phyloP scores from a whole-genome alignment of 1,140 invertebrate species.

The Drosophila tani region DNA sequence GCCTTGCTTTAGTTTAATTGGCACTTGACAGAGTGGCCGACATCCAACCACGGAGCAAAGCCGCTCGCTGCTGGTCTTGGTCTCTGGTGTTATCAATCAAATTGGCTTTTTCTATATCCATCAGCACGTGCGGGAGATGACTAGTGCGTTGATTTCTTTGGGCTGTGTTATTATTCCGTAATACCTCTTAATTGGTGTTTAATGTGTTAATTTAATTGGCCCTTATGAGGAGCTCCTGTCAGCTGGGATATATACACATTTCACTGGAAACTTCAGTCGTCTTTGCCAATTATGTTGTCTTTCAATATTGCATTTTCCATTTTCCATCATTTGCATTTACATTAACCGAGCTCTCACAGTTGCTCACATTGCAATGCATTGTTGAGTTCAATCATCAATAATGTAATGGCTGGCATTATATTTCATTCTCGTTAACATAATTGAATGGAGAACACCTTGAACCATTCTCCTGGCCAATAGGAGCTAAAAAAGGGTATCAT shows the following conservation, averaged over 20 bases:
- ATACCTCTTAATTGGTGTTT: slow-evolving; percentile 39
- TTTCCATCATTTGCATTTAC: slow-evolving; percentile 2
- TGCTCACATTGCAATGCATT: not conserved
- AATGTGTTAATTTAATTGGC: slow-evolving; percentile 34
- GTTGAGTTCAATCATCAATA: not conserved
- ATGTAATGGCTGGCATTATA: not conserved
- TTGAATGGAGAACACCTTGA: slow-evolving; percentile 9
- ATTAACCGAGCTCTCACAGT: not conserved
- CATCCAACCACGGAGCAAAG: slow-evolving; percentile 24
- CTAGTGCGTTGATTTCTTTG: slow-evolving; percentile 25
- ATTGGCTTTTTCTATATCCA: slow-evolving; percentile 55
- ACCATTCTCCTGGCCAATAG: no score
- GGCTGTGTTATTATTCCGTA: slow-evolving; percentile 17
- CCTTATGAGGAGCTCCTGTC: not conserved
- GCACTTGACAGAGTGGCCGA: slow-evolving; percentile 72
- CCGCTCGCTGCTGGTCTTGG: slow-evolving; percentile 48
- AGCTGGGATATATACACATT: not conserved
- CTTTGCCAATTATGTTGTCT: not conserved
- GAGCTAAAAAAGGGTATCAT: no score
- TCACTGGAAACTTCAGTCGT: not conserved
- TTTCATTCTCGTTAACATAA: slow-evolving; percentile 10
- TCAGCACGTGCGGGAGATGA: slow-evolving; percentile 41
- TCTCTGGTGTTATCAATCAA: slow-evolving; percentile 70
- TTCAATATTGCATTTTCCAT: slow-evolving; percentile 1
- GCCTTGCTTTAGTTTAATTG: slow-evolving; percentile 81